Base-by-base conservation (phyloP, 2,113 vertebrate genomes). In the Speoplatyrhinus poulsoni region DNA sequence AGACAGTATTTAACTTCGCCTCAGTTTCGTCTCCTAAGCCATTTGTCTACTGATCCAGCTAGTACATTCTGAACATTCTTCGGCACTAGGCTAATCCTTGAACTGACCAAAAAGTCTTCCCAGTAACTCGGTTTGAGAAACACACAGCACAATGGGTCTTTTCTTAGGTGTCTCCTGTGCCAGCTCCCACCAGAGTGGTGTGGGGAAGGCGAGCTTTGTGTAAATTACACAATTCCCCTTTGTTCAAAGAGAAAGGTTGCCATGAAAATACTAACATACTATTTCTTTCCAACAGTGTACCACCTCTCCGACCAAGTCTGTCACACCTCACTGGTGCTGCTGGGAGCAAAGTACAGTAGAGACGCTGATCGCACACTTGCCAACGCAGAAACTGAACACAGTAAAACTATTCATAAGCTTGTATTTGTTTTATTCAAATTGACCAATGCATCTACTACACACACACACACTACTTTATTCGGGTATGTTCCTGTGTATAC, bases 61-160 rank as follows among this genome's bases (percentile, higher is more conserved):
- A 46, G 66, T 74, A 61, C 83, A 90, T 80, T 12, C 76, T 81
- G 72, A 83, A 79, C 82, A 86, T 86, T 86, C 79, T 58, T 85
- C 57, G 62, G 76, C 41, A 72, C 46, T 68, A 50, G 76, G 62
- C 69, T 36, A 63, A 87, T 76, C 72, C 47, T 6, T 73, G 15
- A 13, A 67, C 3, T 67, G 19, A 73, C 52, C 52, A 66, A 11
- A 7, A 46, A 56, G 62, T 75, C 65, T 72, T 77, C 10, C 9
- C 64, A 53, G 72, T 8, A 67, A 19, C 61, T 72, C 11, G 15
- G 48, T 16, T 33, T 46, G 53, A 69, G 11, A 19, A 11, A 7
- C 46, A 70, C 41, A 49, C 1, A 64, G 66, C 36, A 68, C 52
- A 15, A 46, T 7, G 1, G 67, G 12, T 11, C 8, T 26, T 62